A percentile compares a stretch with the other conserved stretches of the same genome.
Conservation (phyloP, 2,797 vertebrate genomes). For the Cyclura pinguis region DNA sequence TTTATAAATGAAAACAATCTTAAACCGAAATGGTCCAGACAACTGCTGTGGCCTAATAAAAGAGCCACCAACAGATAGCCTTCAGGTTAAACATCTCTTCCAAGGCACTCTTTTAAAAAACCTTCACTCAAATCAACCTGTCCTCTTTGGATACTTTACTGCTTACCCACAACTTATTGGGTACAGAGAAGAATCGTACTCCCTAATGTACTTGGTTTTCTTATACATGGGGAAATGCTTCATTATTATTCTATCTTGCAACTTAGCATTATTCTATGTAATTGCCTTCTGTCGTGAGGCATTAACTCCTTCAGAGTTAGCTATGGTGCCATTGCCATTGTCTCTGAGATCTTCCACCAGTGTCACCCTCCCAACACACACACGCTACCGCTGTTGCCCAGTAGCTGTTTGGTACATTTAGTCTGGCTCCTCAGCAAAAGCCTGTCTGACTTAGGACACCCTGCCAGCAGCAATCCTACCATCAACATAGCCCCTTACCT, state of each 20-base stretch:
- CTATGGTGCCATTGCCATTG: too few species aligned
- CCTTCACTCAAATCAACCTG: neutral
- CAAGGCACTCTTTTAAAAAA: neutral
- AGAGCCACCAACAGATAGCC: neutral
- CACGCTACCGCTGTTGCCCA: too few species aligned
- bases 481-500: too few species aligned
- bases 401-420: too few species aligned
- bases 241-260: neutral
- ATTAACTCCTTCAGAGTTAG: too few species aligned
- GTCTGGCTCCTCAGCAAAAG: too few species aligned
- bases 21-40: neutral
- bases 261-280: neutral
- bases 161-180: neutral
- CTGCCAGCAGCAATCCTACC: too few species aligned
- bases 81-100: neutral
- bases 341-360: too few species aligned
- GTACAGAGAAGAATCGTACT: neutral
- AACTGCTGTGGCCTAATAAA: conserved; percentile 2
- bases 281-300: too few species aligned
- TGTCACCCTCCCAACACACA: too few species aligned
- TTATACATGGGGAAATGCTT: neutral
- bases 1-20: conserved; percentile 16
- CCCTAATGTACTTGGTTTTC: neutral
- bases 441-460: too few species aligned
- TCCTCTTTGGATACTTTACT: neutral